phyloP scores from a whole-genome alignment of 2,888 invertebrate species.

The Cephus rjabovi region DNA sequence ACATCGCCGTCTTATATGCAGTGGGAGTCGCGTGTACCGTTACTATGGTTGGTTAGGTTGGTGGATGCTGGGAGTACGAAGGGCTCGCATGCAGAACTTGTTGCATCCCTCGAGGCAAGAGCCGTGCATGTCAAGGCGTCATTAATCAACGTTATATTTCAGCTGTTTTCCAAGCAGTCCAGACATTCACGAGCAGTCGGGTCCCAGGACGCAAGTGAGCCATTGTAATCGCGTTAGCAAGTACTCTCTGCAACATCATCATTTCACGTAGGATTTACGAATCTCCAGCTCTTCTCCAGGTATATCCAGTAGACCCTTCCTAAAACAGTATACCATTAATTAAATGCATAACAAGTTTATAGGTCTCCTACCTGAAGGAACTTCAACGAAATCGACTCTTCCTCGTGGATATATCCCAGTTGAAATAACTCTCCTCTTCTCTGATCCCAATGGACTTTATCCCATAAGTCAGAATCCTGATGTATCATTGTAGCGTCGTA shows the following conservation, averaged over 20 bases:
- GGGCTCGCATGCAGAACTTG: constrained; percentile 5
- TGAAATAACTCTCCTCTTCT: background rate
- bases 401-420: background rate
- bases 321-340: background rate
- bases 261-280: background rate
- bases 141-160: constrained; percentile 25
- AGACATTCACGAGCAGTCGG: constrained; percentile 8
- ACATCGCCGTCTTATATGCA: constrained; percentile 15
- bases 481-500: background rate
- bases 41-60: constrained; percentile 9
- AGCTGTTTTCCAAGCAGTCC: constrained; percentile 17
- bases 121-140: constrained; percentile 24
- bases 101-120: constrained; percentile 10
- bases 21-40: constrained; percentile 24
- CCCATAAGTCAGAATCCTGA: background rate
- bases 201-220: constrained; percentile 12
- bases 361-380: background rate
- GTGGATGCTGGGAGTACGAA: constrained; percentile 7
- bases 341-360: background rate
- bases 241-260: constrained; percentile 2
- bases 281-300: background rate
- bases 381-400: background rate
- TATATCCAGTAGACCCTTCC: background rate
- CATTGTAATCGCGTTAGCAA: constrained; percentile 11
- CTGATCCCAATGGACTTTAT: background rate